Evolutionary conservation across 2,797 vertebrate species (phyloP).

Genomic region (Oreochromis mossambicus): DNA sequence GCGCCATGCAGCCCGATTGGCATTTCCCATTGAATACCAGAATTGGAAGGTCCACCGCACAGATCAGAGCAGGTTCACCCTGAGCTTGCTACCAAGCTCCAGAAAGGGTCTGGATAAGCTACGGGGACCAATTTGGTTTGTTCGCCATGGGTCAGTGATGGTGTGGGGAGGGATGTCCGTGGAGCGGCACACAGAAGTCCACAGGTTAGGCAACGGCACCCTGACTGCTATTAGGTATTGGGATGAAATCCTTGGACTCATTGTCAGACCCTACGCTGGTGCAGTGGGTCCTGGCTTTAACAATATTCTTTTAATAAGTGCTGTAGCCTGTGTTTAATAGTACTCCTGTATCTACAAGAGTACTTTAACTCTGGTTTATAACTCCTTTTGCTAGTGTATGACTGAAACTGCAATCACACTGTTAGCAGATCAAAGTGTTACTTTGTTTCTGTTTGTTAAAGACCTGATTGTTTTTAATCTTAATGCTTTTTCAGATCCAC

Average conservation of each 20-base stretch:
- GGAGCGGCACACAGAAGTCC: background rate
- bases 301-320: background rate
- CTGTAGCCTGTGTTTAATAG: background rate
- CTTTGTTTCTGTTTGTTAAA: background rate
- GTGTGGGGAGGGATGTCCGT: accelerated
- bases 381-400: background rate
- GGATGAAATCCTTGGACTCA: background rate
- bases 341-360: background rate
- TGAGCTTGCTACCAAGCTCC: background rate
- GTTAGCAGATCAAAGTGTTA: background rate
- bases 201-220: background rate
- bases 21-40: accelerated
- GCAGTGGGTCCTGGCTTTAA: background rate
- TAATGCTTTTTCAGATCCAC: background rate
- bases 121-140: background rate
- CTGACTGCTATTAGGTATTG: background rate
- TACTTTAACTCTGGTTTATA: background rate
- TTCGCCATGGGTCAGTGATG: background rate
- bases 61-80: background rate
- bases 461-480: background rate
- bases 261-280: background rate
- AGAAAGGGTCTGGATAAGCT: background rate
- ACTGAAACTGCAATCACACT: background rate
- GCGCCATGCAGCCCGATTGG: background rate
- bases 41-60: background rate